Base-by-base conservation (phyloP, 2,797 vertebrate genomes). In the Clarias laeviceps region DNA sequence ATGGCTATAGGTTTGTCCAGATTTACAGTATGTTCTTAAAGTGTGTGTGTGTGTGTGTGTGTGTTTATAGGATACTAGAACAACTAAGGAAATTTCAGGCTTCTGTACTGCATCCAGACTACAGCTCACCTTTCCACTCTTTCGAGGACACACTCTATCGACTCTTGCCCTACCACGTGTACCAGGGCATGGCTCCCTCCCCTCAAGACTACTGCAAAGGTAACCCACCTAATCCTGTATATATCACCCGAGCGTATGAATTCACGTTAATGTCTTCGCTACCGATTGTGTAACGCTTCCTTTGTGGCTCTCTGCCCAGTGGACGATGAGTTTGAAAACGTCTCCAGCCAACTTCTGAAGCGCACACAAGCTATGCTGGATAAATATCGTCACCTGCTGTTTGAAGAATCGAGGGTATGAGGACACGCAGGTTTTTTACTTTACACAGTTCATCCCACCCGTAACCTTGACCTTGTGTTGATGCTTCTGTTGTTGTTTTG, bases 331-430 rank as follows among this genome's bases (percentile, higher is more conserved):
- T 99, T 99, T 89, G 96, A 98, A 92, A 96, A 81, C 0, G 97
- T 99, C 61, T 98, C 98, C 77, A 93, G 94, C n/a, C 96, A 97
- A 90, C 95, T 99, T 78, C 93, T 99, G 88, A 97, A 96, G 87
- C 94, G 97, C 86, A 98, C 97, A 0, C 97, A 98, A 92, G 96
- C 97, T 76, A 99, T 99, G 98, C 93, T 99, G 87, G 97, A 98
- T 92, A 99, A 99, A 92, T 99, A 99, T 91, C 96, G 97, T 24
- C 91, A 97, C 89, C 92, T 99, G 91, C 97, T 99, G 37, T 95
- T 99, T 66, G 94, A 98, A 24, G 97, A 99, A 89, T 98, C 98
- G 1, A 96, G 96, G 96, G 98, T 98, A 96, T 92, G 79, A 62
- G 12, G 4, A 32, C 8, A 22, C 2, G 9, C 15, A 57, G 2